Evolutionary conservation across 1,140 invertebrate genomes (phyloP).

Genomic region (Drosophila sproati): DNA sequence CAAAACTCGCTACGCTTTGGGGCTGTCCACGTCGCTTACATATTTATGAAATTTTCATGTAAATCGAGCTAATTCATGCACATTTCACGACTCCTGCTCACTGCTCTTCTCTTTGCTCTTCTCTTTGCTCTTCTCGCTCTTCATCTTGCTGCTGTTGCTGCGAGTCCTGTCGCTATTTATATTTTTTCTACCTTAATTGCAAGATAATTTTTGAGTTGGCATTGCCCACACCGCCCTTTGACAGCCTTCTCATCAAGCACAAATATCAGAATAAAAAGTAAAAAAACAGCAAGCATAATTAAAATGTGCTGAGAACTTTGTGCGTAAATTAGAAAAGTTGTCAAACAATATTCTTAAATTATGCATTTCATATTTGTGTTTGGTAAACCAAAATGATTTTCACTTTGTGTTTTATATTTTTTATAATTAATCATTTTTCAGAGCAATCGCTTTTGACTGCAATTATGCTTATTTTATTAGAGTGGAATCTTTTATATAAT

Average conservation of each 20-base stretch:
- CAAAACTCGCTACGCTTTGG: not conserved
- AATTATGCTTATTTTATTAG: too few relatives aligned
- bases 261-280: constrained; percentile 6
- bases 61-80: constrained; percentile 79
- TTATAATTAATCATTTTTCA: too few relatives aligned
- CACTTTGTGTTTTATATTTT: not conserved
- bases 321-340: constrained; percentile 47
- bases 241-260: constrained; percentile 2
- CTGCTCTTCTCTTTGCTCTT: constrained; percentile 21
- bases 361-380: constrained; percentile 28
- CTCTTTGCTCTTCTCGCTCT: constrained; percentile 3
- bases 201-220: constrained; percentile 45
- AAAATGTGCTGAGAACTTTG: constrained; percentile 32
- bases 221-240: not conserved
- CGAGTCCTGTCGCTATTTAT: constrained; percentile 37
- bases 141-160: constrained; percentile 15
- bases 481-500: too few relatives aligned
- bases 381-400: not conserved
- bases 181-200: constrained; percentile 48
- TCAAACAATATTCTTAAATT: constrained; percentile 35
- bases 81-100: constrained; percentile 32
- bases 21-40: constrained; percentile 61
- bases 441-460: too few relatives aligned
- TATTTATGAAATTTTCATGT: constrained; percentile 81
- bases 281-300: constrained; percentile 28